Evolutionary conservation across 2,888 invertebrate genomes (phyloP), one percentile per base, ranked within the genome.

Genomic region (Torymus texanus): DNA sequence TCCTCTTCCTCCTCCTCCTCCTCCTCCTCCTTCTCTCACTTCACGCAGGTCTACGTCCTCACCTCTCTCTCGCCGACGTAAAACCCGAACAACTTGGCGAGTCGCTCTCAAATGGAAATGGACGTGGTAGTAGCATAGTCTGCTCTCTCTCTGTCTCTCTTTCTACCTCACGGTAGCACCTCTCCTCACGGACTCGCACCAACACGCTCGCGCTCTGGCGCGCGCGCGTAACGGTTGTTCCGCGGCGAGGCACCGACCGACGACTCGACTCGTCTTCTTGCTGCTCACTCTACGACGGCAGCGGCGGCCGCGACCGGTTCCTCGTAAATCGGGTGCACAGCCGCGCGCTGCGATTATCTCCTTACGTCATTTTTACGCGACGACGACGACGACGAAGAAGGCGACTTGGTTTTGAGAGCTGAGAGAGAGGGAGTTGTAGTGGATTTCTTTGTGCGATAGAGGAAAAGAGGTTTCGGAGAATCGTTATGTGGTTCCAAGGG

Each of bases 201-300:
- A 13, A 18, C 55, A n/a, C 55, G 14, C 41, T 58, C 51, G 61
- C n/a, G 61, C 59, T 59, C 71, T 58, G 41, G 41, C 41, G 62
- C 62, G 79, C 68, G 74, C 68, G 74, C 82, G 81, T 84, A 84
- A 85, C 85, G 85, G 85, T 85, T 80, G 80, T 62, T 16, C 16
- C 71, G 73, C 14, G 41, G 65, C 51, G 66, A 59, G 65, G 21
- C 75, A 73, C 83, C 67, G 65, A 41, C 41, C 41, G 8, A 41
- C 41, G 41, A 41, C 29, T 29, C 29, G 29, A 29, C 41, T 41
- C 41, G 41, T 41, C 41, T 41, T 41, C 41, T 41, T 51, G n/a
- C 12, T 18, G 29, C 51, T 62, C 16, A n/a, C 16, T 29, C 21
- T 14, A 4, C 50, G 58, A n/a, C n/a, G n/a, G n/a, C n/a, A n/a